Percentiles rank a stretch among this genome's conserved stretches.
phyloP scores from a whole-genome alignment of 2,113 vertebrate species.

The Salvelinus sp. region DNA sequence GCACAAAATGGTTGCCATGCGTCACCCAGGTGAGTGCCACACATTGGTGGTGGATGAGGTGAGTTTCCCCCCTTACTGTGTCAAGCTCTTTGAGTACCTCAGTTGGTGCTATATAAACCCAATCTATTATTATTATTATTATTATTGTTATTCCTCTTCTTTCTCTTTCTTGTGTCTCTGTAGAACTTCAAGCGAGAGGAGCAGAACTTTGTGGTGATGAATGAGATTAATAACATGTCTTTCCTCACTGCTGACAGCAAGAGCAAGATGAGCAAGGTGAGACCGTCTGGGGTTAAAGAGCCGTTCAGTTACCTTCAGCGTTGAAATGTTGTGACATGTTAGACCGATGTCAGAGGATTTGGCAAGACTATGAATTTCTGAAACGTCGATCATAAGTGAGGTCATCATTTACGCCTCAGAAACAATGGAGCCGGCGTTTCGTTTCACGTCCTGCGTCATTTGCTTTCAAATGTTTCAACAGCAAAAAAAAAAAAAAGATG shows the following conservation, averaged over 20 bases:
- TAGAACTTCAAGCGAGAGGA: slow-evolving; percentile 96
- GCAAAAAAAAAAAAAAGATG: background rate
- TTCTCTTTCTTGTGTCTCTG: slow-evolving; percentile 3
- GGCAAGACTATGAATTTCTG: background rate
- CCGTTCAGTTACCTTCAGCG: no score
- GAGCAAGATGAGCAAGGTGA: slow-evolving; percentile 96
- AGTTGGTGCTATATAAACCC: no score
- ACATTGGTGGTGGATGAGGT: no score
- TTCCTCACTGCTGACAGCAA: slow-evolving; percentile 95
- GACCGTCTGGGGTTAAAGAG: background rate
- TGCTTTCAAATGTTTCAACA: background rate
- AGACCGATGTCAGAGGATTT: background rate
- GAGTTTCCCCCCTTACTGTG: no score
- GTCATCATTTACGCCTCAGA: background rate
- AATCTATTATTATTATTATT: no score
- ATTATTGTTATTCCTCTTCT: background rate
- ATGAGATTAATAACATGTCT: slow-evolving; percentile 98
- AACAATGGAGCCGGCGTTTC: background rate
- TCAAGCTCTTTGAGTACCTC: no score
- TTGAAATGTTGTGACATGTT: background rate
- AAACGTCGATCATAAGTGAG: background rate
- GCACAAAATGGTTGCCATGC: no score
- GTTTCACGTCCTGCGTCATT: background rate
- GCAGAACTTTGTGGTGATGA: slow-evolving; percentile 95
- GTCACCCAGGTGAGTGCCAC: no score